These are phyloP conservation scores for Antheraea pernyi DNA, from an alignment of 1,140 invertebrate species.

Conservation along the genomic window DNA sequence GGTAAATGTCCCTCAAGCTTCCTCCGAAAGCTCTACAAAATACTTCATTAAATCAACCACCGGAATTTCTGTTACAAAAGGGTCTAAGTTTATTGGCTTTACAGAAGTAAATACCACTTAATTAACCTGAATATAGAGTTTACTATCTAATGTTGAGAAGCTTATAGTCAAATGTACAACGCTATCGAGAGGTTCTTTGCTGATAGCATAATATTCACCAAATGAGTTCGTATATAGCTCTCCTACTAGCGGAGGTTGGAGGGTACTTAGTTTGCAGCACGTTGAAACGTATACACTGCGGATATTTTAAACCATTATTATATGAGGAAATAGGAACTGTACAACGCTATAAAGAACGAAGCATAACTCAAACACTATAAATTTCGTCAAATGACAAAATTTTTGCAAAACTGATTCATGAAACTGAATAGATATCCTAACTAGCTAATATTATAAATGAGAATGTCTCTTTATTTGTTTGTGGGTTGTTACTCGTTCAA, in stretches of 20 bases:
- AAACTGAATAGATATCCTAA: no score
- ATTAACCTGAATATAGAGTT: background rate
- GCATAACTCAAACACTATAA: no score
- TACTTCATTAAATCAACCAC: slow-evolving; percentile 28
- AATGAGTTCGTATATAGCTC: slow-evolving; percentile 44
- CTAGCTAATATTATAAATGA: no score
- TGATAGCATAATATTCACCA: slow-evolving; percentile 47
- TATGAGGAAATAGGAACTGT: no score
- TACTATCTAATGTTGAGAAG: background rate
- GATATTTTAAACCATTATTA: no score
- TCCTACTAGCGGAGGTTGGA: slow-evolving; percentile 23
- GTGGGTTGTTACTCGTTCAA: no score
- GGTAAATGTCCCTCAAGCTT: slow-evolving; percentile 16
- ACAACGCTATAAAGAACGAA: no score
- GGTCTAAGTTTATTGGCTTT: background rate
- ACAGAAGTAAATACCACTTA: background rate
- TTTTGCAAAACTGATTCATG: no score
- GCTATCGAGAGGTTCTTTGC: slow-evolving; percentile 30
- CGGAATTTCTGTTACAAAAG: background rate
- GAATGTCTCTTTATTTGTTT: no score
- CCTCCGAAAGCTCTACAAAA: slow-evolving; percentile 20
- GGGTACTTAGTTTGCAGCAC: slow-evolving; percentile 26
- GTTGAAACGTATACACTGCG: background rate
- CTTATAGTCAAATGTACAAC: slow-evolving; percentile 25
- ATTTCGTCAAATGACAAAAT: no score